These are phyloP conservation scores for Hippocampus barbouri DNA, from an alignment of 2,113 vertebrate species.

Conservation along the genomic window DNA sequence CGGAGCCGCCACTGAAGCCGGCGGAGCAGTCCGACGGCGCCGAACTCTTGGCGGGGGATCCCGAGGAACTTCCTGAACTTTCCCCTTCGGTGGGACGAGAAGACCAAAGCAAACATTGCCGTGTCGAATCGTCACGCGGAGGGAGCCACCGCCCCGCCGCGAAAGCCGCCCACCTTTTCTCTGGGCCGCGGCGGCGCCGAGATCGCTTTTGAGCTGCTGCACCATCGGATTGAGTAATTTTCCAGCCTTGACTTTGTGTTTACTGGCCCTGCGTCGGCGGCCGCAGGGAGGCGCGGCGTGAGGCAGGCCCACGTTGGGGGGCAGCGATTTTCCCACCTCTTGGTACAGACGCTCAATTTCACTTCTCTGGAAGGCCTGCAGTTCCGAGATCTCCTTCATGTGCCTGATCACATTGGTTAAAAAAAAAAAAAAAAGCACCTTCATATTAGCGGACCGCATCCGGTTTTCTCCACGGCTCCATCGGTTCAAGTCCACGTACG, in stretches of 20 bases:
- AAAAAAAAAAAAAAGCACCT: not conserved
- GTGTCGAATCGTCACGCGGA: conserved; percentile 9
- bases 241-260: conserved; percentile 90
- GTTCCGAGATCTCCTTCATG: conserved; percentile 94
- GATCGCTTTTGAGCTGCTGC: conserved; percentile 78
- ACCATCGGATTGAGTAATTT: conserved; percentile 91
- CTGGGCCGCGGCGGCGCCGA: conserved; percentile 46
- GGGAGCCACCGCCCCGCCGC: not conserved
- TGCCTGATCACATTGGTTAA: conserved; percentile 72
- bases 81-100: conserved; percentile 55
- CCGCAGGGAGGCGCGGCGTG: conserved; percentile 88
- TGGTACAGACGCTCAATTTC: conserved; percentile 89
- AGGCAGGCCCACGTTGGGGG: conserved; percentile 82
- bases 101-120: not conserved
- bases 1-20: conserved; percentile 48
- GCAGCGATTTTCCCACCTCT: conserved; percentile 85
- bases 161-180: conserved; percentile 45
- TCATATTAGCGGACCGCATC: too few species aligned
- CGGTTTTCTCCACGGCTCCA: too few species aligned
- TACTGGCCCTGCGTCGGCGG: conserved; percentile 84
- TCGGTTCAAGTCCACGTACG: too few species aligned
- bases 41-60: conserved; percentile 70
- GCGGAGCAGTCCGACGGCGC: conserved; percentile 57
- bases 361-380: conserved; percentile 90
- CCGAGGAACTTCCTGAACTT: conserved; percentile 64